Conservation (phyloP, 2,888 invertebrate species). For the Eupeodes latifasciatus region DNA sequence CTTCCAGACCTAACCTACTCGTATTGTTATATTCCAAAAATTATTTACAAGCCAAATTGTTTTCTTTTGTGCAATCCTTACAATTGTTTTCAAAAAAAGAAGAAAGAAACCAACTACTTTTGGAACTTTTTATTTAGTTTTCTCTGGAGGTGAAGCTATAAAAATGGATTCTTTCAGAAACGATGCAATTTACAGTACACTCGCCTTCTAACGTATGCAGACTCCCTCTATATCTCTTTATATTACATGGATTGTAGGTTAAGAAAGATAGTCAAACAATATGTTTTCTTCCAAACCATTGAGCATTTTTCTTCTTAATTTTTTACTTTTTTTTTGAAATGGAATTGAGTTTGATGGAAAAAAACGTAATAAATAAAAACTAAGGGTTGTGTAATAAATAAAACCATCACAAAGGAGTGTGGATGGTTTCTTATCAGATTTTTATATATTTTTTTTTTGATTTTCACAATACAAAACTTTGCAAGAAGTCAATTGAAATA, state of each 20-base stretch:
- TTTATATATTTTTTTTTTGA: neutral
- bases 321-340: neutral
- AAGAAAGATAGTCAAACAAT: conserved; percentile 5
- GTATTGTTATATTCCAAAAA: conserved; percentile 20
- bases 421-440: conserved; percentile 15
- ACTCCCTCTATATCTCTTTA: neutral
- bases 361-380: conserved; percentile 42
- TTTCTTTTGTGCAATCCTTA: conserved; percentile 25
- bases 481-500: conserved; percentile 49
- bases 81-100: conserved; percentile 11
- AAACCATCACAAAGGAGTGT: conserved; percentile 6
- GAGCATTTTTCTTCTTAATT: conserved; percentile 38
- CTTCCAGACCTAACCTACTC: neutral
- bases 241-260: neutral
- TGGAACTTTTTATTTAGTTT: neutral
- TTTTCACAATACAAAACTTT: neutral
- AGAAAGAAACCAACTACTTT: neutral
- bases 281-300: conserved; percentile 56
- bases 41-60: neutral
- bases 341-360: conserved; percentile 25
- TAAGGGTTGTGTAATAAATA: conserved; percentile 57
- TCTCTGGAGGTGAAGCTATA: neutral
- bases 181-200: conserved; percentile 64
- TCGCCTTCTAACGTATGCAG: neutral
- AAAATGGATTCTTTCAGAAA: conserved; percentile 61